Percentiles rank a stretch among this genome's conserved stretches.
These are phyloP conservation scores for Drosophila mimica DNA, from an alignment of 2,888 invertebrate species.

Conservation along the genomic window DNA sequence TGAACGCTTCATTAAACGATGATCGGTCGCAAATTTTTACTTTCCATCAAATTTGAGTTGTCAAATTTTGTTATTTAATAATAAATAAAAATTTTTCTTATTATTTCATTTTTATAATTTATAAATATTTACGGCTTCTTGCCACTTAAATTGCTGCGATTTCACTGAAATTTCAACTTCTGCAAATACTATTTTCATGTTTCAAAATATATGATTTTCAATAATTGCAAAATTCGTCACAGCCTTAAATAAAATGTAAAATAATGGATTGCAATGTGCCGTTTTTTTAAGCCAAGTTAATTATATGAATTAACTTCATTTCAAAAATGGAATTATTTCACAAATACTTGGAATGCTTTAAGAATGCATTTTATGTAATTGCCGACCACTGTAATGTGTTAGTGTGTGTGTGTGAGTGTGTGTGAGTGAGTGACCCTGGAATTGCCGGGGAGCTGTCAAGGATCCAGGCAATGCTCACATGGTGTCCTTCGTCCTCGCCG, in stretches of 20 bases:
- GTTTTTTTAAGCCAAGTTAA: not conserved
- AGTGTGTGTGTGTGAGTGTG: conserved; percentile 2
- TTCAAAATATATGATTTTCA: not conserved
- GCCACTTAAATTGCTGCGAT: not conserved
- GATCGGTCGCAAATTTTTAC: not conserved
- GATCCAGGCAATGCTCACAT: conserved; percentile 36
- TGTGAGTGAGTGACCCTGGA: conserved; percentile 42
- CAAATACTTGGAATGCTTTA: not conserved
- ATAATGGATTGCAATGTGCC: not conserved
- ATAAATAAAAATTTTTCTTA: not conserved
- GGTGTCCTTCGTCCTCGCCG: conserved; percentile 29
- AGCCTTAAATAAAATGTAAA: not conserved
- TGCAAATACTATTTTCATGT: not conserved
- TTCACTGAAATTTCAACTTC: not conserved
- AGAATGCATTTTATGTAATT: not conserved
- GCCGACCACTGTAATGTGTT: conserved; percentile 3
- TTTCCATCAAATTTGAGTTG: not conserved
- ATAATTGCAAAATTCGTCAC: not conserved
- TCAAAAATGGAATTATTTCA: not conserved
- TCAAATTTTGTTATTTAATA: not conserved
- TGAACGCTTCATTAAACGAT: not conserved
- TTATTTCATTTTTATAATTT: not conserved
- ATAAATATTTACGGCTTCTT: not conserved
- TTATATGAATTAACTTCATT: not conserved
- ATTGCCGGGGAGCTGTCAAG: conserved; percentile 46